Conservation (phyloP, 2,888 invertebrate species). For the Conomelus anceps region DNA sequence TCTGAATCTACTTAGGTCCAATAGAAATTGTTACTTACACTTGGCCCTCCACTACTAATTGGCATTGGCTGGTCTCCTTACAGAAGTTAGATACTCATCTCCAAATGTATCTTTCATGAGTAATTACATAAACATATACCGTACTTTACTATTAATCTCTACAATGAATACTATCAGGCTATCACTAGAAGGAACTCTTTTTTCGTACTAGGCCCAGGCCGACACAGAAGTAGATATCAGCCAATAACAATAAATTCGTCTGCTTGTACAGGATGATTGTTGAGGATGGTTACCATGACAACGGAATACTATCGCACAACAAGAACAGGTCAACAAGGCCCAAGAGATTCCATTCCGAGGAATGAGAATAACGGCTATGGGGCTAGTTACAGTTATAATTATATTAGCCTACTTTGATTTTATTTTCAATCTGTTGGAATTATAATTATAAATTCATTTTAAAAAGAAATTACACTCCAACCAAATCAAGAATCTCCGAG, state of each 20-base stretch:
- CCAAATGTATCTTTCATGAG: not conserved
- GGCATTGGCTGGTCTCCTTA: constrained; percentile 25
- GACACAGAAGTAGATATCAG: not conserved
- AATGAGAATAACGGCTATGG: too few relatives aligned
- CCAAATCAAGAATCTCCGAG: too few relatives aligned
- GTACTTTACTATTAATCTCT: not conserved
- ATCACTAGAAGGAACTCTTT: not conserved
- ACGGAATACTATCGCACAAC: not conserved
- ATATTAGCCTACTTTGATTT: too few relatives aligned
- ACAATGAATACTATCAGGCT: not conserved
- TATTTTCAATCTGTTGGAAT: too few relatives aligned
- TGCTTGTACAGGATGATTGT: not conserved
- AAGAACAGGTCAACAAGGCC: not conserved
- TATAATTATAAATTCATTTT: too few relatives aligned
- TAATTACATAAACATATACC: not conserved
- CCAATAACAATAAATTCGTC: not conserved
- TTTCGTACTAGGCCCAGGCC: not conserved
- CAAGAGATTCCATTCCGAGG: too few relatives aligned
- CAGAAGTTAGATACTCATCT: not conserved
- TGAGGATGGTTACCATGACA: not conserved
- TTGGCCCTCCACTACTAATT: constrained; percentile 27
- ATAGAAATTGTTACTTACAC: constrained; percentile 15
- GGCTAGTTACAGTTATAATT: too few relatives aligned
- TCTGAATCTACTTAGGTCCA: too few relatives aligned
- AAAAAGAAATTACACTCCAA: too few relatives aligned